These are phyloP conservation scores for Parauchenoglanis ngamensis DNA, from an alignment of 2,797 vertebrate genomes.

Conservation along the genomic window DNA sequence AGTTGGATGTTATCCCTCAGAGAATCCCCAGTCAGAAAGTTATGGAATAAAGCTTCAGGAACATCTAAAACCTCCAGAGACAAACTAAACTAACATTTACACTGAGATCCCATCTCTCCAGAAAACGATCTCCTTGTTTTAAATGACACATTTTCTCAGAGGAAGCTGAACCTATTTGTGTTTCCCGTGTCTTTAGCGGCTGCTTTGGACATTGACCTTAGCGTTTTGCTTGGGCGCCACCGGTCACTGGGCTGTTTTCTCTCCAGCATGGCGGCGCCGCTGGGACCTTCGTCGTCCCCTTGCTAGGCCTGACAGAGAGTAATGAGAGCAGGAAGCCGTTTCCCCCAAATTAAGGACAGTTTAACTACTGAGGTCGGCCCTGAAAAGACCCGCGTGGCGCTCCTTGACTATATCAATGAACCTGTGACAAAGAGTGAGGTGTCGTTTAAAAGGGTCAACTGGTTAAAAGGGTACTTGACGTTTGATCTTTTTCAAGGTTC, in stretches of 20 bases:
- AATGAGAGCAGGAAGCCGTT: slow-evolving; percentile 61
- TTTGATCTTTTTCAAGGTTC: slow-evolving; percentile 44
- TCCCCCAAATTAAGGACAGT: slow-evolving; percentile 58
- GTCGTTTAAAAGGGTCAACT: slow-evolving; percentile 38
- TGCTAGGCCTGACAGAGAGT: slow-evolving; percentile 51
- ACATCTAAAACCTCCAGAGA: slow-evolving; percentile 32
- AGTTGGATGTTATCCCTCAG: neutral
- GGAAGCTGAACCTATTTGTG: slow-evolving; percentile 53
- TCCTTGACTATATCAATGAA: slow-evolving; percentile 59
- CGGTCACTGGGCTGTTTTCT: slow-evolving; percentile 52
- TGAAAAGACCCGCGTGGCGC: slow-evolving; percentile 38
- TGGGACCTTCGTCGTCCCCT: slow-evolving; percentile 46
- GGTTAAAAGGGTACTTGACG: slow-evolving; percentile 41
- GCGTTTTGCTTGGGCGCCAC: slow-evolving; percentile 43
- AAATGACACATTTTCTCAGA: slow-evolving; percentile 21
- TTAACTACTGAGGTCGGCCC: slow-evolving; percentile 58
- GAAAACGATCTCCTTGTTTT: neutral
- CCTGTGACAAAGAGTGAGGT: slow-evolving; percentile 41
- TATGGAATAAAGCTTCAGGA: slow-evolving; percentile 3
- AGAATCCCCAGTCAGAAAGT: neutral
- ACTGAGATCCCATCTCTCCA: slow-evolving; percentile 3
- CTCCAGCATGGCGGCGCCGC: slow-evolving; percentile 55
- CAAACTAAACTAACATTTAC: slow-evolving; percentile 31
- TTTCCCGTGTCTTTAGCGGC: slow-evolving; percentile 50
- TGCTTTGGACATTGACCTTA: slow-evolving; percentile 51